These are phyloP conservation scores for Doris montereyensis DNA, from an alignment of 2,888 invertebrate species.

Conservation along the genomic window DNA sequence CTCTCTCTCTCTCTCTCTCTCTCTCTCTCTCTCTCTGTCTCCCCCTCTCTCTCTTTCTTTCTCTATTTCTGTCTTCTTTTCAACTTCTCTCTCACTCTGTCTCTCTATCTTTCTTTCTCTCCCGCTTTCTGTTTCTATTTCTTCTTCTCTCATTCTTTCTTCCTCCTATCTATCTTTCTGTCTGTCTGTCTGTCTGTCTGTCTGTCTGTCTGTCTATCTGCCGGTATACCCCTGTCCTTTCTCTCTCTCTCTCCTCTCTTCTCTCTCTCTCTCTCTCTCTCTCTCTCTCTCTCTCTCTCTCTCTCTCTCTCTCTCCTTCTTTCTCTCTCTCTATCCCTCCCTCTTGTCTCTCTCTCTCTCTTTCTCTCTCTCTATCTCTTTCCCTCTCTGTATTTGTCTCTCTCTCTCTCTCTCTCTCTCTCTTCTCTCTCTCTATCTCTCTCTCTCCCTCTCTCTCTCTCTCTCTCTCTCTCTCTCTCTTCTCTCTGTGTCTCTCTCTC, in stretches of 20 bases:
- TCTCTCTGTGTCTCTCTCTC: too few relatives aligned
- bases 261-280: background rate
- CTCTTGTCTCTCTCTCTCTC: too few relatives aligned
- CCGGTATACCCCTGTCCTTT: background rate
- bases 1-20: background rate
- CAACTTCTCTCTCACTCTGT: too few relatives aligned
- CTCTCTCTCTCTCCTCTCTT: background rate
- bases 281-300: background rate
- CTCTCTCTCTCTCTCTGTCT: too few relatives aligned
- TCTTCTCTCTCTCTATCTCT: too few relatives aligned
- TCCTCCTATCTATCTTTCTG: background rate
- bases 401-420: too few relatives aligned
- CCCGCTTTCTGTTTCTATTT: background rate
- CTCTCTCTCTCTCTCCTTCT: background rate
- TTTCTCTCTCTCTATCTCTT: too few relatives aligned
- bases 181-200: background rate
- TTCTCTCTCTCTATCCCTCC: too few relatives aligned
- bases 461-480: background rate
- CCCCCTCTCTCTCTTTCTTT: background rate
- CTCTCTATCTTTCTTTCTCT: too few relatives aligned
- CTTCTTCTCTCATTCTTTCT: conserved; percentile 1
- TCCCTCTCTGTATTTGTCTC: too few relatives aligned
- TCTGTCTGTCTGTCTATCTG: background rate
- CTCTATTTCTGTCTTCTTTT: too few relatives aligned
- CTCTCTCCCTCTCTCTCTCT: background rate